These are phyloP conservation scores for Nemurella pictetii DNA, from an alignment of 2,888 invertebrate genomes.

Conservation along the genomic window DNA sequence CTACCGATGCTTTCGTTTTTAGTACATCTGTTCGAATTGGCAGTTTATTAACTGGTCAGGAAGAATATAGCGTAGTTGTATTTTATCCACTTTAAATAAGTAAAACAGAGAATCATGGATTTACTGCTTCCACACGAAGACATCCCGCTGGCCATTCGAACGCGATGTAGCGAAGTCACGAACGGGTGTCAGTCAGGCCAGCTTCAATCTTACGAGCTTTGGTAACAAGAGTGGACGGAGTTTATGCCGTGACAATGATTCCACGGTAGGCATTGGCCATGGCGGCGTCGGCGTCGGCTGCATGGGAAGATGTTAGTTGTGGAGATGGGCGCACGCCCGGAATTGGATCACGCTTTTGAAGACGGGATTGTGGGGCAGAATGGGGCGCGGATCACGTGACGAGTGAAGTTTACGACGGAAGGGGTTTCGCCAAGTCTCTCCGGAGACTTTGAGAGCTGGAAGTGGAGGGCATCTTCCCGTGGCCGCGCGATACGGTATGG, in stretches of 20 bases:
- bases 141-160: background rate
- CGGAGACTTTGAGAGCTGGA: background rate
- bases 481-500: background rate
- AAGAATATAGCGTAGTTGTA: background rate
- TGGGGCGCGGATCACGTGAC: slow-evolving; percentile 33
- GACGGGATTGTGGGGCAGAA: slow-evolving; percentile 11
- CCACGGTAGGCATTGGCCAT: background rate
- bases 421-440: slow-evolving; percentile 28
- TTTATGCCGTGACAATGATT: slow-evolving; percentile 39
- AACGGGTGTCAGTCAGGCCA: background rate
- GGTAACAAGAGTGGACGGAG: slow-evolving; percentile 14
- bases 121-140: background rate
- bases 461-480: background rate
- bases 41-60: background rate
- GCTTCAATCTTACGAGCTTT: slow-evolving; percentile 32
- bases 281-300: background rate
- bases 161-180: slow-evolving; percentile 32
- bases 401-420: slow-evolving; percentile 35
- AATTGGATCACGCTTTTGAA: slow-evolving; percentile 32
- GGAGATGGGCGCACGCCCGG: slow-evolving; percentile 30
- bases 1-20: background rate
- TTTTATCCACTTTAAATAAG: background rate
- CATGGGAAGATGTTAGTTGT: slow-evolving; percentile 4
- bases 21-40: background rate
- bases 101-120: background rate